Evolutionary conservation across 2,888 invertebrate species (phyloP).

Genomic region (Ochropleura leucogaster): DNA sequence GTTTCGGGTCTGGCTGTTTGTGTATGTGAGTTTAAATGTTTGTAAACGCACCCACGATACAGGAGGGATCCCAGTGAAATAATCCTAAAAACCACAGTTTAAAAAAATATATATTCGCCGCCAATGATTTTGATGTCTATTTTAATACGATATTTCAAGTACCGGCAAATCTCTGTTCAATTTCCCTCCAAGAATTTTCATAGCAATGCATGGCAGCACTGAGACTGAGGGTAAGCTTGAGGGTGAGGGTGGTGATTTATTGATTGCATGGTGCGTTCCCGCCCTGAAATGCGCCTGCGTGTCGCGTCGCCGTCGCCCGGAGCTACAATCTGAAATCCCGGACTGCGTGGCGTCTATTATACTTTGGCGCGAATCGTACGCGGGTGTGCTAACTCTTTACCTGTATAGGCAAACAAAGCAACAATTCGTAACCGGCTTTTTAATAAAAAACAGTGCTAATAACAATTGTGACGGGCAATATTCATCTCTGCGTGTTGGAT

Average conservation of each 20-base stretch:
- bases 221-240: neutral
- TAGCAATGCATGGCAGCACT: neutral
- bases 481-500: neutral
- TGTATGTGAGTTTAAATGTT: too few relatives aligned
- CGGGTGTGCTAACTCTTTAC: neutral
- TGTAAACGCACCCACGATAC: too few relatives aligned
- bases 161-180: neutral
- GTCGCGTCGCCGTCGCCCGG: neutral
- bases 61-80: too few relatives aligned
- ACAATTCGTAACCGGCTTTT: slow-evolving; percentile 3
- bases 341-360: neutral
- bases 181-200: neutral
- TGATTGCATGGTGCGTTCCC: slow-evolving; percentile 22
- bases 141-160: neutral
- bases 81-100: too few relatives aligned
- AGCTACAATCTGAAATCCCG: neutral
- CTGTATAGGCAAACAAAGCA: slow-evolving; percentile 16
- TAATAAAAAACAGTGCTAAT: neutral
- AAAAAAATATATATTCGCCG: too few relatives aligned
- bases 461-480: neutral
- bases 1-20: too few relatives aligned
- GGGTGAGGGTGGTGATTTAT: slow-evolving; percentile 22
- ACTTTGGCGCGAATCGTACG: slow-evolving; percentile 29
- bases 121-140: neutral
- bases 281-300: slow-evolving; percentile 28